phyloP scores from a whole-genome alignment of 2,797 vertebrate species.

The Oreochromis grahami region DNA sequence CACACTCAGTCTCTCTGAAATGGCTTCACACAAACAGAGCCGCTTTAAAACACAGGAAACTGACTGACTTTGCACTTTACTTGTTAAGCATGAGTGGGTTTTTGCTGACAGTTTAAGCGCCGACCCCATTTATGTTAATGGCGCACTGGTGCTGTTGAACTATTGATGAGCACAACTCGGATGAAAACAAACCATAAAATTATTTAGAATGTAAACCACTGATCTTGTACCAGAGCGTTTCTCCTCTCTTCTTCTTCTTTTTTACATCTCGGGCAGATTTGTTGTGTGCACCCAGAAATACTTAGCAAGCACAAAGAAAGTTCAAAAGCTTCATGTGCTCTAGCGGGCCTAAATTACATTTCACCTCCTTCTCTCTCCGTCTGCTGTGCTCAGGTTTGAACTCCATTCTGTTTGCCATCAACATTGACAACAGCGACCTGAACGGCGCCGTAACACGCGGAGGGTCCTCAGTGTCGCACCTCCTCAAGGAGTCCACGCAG shows the following conservation, averaged over 20 bases:
- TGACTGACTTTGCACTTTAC: conserved; percentile 4
- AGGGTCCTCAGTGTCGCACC: conserved; percentile 83
- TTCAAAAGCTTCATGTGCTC: not conserved
- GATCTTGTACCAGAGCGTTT: conserved; percentile 22
- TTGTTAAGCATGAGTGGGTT: not conserved
- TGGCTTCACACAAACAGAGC: not conserved
- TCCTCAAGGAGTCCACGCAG: conserved; percentile 95
- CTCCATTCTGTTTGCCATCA: conserved; percentile 97
- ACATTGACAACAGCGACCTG: conserved; percentile 96
- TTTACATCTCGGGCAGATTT: not conserved
- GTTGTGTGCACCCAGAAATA: not conserved
- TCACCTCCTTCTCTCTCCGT: not conserved
- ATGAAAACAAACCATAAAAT: conserved; percentile 25
- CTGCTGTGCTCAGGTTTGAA: conserved; percentile 82
- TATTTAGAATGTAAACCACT: conserved; percentile 21
- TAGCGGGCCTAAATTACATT: not conserved
- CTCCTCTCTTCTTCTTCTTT: not conserved
- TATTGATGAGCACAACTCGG: conserved; percentile 20
- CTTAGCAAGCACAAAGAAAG: not conserved
- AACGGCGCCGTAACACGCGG: conserved; percentile 82
- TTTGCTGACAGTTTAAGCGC: not conserved
- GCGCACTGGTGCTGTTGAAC: not conserved
- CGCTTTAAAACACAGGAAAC: not conserved
- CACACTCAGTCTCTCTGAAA: not conserved
- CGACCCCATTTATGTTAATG: conserved; percentile 1